A percentile compares a stretch with the other conserved stretches of the same genome.
phyloP scores from a whole-genome alignment of 2,113 vertebrate species.

The Cercocebus atys region DNA sequence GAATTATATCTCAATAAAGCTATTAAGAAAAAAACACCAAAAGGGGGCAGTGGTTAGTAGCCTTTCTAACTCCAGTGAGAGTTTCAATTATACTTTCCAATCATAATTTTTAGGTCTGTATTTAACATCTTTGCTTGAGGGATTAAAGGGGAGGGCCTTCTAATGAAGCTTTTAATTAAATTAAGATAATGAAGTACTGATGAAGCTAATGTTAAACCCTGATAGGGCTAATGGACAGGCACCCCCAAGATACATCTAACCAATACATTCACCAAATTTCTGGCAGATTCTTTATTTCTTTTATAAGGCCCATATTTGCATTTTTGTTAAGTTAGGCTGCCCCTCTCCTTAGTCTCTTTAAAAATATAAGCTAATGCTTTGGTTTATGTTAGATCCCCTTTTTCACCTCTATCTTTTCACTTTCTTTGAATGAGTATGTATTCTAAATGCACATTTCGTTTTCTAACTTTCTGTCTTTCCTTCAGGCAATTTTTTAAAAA shows the following conservation, averaged over 20 bases:
- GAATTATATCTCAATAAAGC: neutral
- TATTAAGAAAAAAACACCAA: neutral
- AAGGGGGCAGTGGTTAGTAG: neutral
- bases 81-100: conserved; percentile 34
- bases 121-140: conserved; percentile 13
- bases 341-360: neutral
- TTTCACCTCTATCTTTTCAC: neutral
- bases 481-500: neutral
- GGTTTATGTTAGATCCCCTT: neutral
- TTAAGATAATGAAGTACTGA: neutral
- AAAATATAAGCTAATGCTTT: neutral
- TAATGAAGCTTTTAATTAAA: neutral
- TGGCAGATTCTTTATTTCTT: neutral
- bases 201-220: conserved; percentile 3
- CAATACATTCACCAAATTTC: neutral
- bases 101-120: neutral
- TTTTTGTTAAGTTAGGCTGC: conserved; percentile 4
- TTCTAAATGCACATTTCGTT: conserved; percentile 3
- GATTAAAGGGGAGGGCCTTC: neutral
- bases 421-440: conserved; percentile 18
- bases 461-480: neutral
- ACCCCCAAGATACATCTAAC: neutral
- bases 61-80: neutral
- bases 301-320: neutral
- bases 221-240: neutral